Conservation (phyloP, 2,113 vertebrate genomes). For the Anhinga rufa region DNA sequence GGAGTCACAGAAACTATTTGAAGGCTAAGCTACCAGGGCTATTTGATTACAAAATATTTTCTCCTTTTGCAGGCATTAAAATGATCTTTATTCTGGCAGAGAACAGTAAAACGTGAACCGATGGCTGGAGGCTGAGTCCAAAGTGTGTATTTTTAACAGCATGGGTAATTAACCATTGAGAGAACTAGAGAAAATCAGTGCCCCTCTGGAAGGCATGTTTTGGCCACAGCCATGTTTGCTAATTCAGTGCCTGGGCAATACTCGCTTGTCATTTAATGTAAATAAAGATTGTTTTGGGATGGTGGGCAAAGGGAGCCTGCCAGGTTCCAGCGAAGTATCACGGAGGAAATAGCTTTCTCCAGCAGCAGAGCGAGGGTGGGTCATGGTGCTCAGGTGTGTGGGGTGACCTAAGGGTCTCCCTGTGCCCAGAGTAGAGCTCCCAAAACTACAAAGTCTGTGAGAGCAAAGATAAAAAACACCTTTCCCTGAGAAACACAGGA, state of each 20-base stretch:
- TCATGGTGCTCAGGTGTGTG: not conserved
- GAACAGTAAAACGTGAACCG: not conserved
- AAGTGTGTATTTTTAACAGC: not conserved
- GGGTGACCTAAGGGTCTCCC: not conserved
- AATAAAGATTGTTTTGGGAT: not conserved
- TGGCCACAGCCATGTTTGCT: not conserved
- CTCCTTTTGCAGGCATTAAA: not conserved
- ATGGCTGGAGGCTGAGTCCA: not conserved
- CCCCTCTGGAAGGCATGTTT: not conserved
- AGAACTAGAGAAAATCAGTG: not conserved
- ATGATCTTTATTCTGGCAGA: not conserved
- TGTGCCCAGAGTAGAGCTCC: not conserved
- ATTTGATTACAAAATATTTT: not conserved
- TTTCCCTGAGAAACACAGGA: not conserved
- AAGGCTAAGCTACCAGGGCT: not conserved
- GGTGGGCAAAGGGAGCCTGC: not conserved
- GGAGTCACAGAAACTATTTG: not conserved
- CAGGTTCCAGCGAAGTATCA: not conserved
- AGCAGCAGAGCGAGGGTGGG: not conserved
- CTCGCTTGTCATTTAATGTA: not conserved
- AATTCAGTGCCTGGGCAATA: not conserved
- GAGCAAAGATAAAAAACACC: not conserved
- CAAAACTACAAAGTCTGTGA: not conserved
- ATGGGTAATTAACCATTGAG: not conserved
- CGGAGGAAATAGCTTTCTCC: not conserved